Percentiles rank a stretch among this genome's conserved stretches.
phyloP scores from a whole-genome alignment of 2,888 invertebrate species.

The Limenitis camilla region DNA sequence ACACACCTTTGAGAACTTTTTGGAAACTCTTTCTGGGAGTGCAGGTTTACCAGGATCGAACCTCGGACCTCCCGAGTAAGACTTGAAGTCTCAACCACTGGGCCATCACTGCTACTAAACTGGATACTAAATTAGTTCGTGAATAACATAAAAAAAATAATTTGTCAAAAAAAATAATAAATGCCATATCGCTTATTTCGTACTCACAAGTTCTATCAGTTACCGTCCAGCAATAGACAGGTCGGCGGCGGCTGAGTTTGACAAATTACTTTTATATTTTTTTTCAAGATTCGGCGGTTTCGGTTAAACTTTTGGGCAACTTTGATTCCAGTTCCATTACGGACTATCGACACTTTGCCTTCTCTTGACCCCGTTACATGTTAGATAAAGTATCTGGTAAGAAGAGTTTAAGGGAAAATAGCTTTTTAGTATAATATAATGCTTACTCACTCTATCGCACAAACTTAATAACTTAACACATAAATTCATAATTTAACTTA shows the following conservation, averaged over 20 bases:
- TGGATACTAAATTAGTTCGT: too few species aligned
- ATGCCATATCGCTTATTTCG: not conserved
- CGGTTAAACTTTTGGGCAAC: conserved; percentile 20
- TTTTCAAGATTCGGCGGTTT: conserved; percentile 40
- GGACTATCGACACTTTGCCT: conserved; percentile 14
- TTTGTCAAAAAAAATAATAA: not conserved
- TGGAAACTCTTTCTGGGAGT: too few species aligned
- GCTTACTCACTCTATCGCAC: too few species aligned
- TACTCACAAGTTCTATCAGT: conserved; percentile 4
- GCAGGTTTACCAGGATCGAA: too few species aligned
- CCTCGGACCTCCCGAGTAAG: too few species aligned
- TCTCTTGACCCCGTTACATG: conserved; percentile 4
- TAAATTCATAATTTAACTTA: too few species aligned
- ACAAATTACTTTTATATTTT: conserved; percentile 58
- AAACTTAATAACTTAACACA: too few species aligned
- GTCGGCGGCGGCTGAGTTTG: conserved; percentile 51
- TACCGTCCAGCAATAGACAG: conserved; percentile 29
- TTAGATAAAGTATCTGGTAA: not conserved
- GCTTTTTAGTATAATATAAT: too few species aligned
- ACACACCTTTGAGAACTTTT: too few species aligned
- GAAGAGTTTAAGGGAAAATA: too few species aligned
- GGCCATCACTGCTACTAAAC: too few species aligned
- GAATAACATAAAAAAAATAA: not conserved
- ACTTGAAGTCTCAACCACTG: too few species aligned
- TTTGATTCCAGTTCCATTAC: conserved; percentile 25